Base-by-base conservation (phyloP, 2,113 vertebrate genomes). In the Acinonyx jubatus region DNA sequence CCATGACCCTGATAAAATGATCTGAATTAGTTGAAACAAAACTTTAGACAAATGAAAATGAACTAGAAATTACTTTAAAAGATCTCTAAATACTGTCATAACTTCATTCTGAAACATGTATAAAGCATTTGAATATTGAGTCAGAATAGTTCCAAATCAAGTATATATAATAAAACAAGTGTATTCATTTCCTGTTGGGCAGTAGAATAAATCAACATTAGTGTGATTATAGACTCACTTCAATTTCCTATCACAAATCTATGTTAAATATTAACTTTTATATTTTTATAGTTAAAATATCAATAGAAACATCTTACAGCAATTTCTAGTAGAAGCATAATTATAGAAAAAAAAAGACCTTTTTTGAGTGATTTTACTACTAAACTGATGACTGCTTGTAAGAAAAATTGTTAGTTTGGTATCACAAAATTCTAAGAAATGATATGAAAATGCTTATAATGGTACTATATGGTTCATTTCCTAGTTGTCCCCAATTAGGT, bases 211-310 rank as follows among this genome's bases (percentile, higher is more conserved):
- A 98, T 98, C 93, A 94, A 10, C 92, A 80, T 91, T 61, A 41
- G 33, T 89, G 73, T 91, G 69, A 91, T 76, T 93, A 19, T 52
- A 96, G 73, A n/a, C 15, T 94, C 81, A 45, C 45, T 45, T 80
- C 50, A 97, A 95, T 96, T 91, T 16, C 45, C 33, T 98, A 93
- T 19, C 89, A 94, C 48, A 94, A 98, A 97, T 93, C 69, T 74
- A 73, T 89, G 97, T 97, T 97, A 98, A 98, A 98, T 50, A 23
- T 3, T 84, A 87, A 50, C 31, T 97, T 98, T 96, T 97, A 98
- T 66, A 98, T 95, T 66, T 21, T 95, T 98, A 93, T 76, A 87
- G 13, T 94, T 97, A 96, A 96, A 97, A 90, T 84, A 65, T 84
- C 78, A 96, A 76, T 85, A 86, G 57, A 74, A 98, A 91, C 87